Evolutionary conservation across 2,888 invertebrate genomes (phyloP).

Genomic region (Nesidiocoris tenuis): DNA sequence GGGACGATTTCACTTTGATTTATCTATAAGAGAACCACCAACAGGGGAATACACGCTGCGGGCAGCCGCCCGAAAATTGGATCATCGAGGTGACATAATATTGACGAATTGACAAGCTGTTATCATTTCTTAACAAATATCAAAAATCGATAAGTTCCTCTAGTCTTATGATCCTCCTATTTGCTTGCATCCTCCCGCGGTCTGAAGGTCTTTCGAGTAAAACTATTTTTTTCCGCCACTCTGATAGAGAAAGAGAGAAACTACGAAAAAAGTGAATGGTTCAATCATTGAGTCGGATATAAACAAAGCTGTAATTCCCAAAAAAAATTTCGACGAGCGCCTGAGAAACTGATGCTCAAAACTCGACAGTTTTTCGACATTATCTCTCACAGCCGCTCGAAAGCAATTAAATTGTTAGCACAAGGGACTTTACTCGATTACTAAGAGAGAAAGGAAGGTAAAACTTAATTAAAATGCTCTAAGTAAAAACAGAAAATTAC

Average conservation of each 20-base stretch:
- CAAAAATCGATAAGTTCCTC: neutral
- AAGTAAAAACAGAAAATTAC: neutral
- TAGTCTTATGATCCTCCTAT: neutral
- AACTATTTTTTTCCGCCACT: neutral
- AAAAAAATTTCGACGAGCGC: neutral
- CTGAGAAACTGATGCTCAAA: neutral
- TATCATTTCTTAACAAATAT: conserved; percentile 13
- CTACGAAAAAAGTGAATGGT: too few species aligned
- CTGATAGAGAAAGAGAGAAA: too few species aligned
- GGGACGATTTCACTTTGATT: too few species aligned
- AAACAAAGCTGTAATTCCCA: neutral
- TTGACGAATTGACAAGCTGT: conserved; percentile 38
- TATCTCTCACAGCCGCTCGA: neutral
- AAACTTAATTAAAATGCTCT: neutral
- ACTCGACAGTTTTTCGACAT: neutral
- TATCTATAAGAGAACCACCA: too few species aligned
- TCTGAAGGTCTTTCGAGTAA: neutral
- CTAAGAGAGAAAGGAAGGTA: neutral
- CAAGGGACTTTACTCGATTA: neutral
- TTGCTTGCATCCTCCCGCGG: neutral
- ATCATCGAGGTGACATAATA: neutral
- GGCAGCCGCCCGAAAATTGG: neutral
- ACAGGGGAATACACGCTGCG: too few species aligned
- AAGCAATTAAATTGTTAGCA: neutral
- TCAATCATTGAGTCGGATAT: neutral